Conservation (phyloP, 2,888 invertebrate species). For the Hyppa rectilinea region DNA sequence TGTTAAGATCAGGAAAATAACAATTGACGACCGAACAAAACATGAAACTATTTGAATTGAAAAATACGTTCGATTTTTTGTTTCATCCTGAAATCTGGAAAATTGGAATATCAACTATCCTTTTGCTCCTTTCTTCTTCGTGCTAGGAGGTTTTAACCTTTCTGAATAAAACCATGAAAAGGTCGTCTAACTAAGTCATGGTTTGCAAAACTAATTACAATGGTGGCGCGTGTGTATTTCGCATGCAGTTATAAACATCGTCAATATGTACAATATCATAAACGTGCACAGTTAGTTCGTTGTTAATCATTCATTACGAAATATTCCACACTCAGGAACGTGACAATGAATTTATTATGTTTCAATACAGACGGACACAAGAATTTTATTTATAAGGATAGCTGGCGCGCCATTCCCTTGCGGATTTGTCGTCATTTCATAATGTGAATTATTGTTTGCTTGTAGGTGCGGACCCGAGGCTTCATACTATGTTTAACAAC, state of each 20-base stretch:
- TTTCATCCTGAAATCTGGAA: no score
- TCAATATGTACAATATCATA: slow-evolving; percentile 29
- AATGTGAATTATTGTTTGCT: slow-evolving; percentile 41
- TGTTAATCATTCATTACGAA: slow-evolving; percentile 73
- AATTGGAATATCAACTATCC: no score
- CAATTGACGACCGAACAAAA: no score
- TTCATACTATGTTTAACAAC: background rate
- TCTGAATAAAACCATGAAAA: background rate
- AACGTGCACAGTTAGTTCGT: slow-evolving; percentile 47
- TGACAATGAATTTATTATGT: slow-evolving; percentile 78
- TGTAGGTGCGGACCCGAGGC: background rate
- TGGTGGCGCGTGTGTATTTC: background rate
- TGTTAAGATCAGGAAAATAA: no score
- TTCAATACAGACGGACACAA: slow-evolving; percentile 67
- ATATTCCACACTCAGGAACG: slow-evolving; percentile 68
- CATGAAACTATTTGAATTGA: no score
- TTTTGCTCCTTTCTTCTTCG: no score
- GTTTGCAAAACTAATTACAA: slow-evolving; percentile 1
- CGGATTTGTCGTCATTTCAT: slow-evolving; percentile 60
- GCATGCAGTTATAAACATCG: background rate
- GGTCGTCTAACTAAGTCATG: background rate
- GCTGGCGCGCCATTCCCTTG: slow-evolving; percentile 55
- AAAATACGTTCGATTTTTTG: no score
- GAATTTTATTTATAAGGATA: slow-evolving; percentile 79
- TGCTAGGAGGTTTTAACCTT: no score